phyloP scores from a whole-genome alignment of 2,888 invertebrate species.

The Mesoligia furuncula region DNA sequence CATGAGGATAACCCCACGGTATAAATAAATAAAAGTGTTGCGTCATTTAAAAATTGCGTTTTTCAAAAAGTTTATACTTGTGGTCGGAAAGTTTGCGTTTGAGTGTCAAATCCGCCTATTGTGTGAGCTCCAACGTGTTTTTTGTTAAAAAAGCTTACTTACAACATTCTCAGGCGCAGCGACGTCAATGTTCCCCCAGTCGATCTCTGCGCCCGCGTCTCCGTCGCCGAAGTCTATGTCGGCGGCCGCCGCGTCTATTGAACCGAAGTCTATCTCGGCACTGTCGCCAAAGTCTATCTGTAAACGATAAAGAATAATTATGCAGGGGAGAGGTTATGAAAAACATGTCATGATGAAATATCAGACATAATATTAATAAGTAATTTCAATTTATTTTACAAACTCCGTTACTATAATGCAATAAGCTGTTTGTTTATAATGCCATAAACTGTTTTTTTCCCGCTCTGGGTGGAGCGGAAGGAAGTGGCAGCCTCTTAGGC shows the following conservation, averaged over 20 bases:
- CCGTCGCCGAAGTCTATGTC: conserved; percentile 94
- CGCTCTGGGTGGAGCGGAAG: too few species aligned
- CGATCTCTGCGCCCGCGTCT: conserved; percentile 89
- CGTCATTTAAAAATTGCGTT: neutral
- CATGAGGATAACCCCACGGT: too few species aligned
- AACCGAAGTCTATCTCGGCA: conserved; percentile 87
- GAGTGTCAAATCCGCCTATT: neutral
- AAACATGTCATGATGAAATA: neutral
- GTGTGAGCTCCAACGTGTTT: too few species aligned
- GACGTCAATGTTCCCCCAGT: conserved; percentile 90
- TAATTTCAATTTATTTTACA: neutral
- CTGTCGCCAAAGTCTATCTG: conserved; percentile 91
- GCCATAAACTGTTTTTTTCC: neutral
- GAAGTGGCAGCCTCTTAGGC: too few species aligned
- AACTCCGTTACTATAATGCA: neutral
- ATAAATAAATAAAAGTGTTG: too few species aligned
- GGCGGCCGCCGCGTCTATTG: conserved; percentile 83
- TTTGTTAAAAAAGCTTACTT: conserved; percentile 55
- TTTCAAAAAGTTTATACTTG: neutral
- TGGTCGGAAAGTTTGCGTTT: neutral
- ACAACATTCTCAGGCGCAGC: conserved; percentile 74
- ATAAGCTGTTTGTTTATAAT: neutral
- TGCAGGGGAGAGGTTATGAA: neutral
- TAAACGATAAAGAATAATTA: neutral
- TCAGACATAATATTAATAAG: neutral